Percentiles rank a stretch among this genome's conserved stretches.
Conservation (phyloP, 1,140 invertebrate species). For the Stegodyphus mimosarum region DNA sequence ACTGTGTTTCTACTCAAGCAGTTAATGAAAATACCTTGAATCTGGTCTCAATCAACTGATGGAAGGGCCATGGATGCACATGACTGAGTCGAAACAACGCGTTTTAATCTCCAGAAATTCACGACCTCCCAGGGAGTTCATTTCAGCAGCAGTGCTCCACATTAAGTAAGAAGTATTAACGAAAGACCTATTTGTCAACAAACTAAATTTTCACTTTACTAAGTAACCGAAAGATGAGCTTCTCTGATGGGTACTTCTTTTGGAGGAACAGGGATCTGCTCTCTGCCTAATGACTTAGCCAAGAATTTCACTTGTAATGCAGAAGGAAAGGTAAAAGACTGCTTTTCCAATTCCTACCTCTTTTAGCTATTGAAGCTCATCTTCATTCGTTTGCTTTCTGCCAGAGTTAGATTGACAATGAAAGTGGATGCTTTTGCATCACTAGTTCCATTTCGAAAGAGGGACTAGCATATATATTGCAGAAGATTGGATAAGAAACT, state of each 20-base stretch:
- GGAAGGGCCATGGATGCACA: not conserved
- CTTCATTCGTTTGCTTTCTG: too few relatives aligned
- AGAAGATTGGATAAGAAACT: too few relatives aligned
- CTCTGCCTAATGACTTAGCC: not conserved
- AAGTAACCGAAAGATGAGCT: not conserved
- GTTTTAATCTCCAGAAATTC: not conserved
- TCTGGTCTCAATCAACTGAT: too few relatives aligned
- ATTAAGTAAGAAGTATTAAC: not conserved
- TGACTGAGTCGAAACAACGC: constrained; percentile 19
- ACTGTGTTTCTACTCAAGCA: too few relatives aligned
- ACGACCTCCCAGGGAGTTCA: not conserved
- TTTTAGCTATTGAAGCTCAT: too few relatives aligned
- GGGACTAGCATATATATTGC: too few relatives aligned
- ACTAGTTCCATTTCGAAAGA: too few relatives aligned
- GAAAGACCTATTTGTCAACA: constrained; percentile 30
- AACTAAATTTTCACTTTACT: constrained; percentile 14
- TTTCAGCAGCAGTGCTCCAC: too few relatives aligned
- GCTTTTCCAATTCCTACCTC: too few relatives aligned
- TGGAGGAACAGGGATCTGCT: not conserved
- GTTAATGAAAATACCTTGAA: too few relatives aligned
- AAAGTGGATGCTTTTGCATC: too few relatives aligned
- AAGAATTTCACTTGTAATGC: not conserved
- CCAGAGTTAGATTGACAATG: too few relatives aligned
- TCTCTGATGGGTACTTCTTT: not conserved
- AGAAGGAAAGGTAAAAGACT: not conserved